Percentiles rank a stretch among this genome's conserved stretches.
Evolutionary conservation across 1,140 invertebrate genomes (phyloP).

Genomic region (Zaprionus inermis): DNA sequence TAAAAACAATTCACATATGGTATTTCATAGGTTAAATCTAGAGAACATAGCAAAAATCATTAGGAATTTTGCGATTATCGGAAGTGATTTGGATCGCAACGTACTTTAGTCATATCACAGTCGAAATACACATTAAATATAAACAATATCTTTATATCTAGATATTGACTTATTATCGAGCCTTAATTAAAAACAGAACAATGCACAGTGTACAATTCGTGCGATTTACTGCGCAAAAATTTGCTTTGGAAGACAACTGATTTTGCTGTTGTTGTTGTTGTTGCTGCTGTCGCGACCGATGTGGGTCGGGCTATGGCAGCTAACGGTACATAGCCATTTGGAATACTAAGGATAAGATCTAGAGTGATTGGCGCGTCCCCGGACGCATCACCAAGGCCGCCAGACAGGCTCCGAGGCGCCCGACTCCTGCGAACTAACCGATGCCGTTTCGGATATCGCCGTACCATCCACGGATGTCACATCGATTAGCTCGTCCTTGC

Average conservation of each 20-base stretch:
- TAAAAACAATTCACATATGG: constrained; percentile 12
- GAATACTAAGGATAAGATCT: constrained; percentile 68
- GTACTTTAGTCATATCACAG: constrained; percentile 73
- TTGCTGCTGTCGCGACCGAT: constrained; percentile 3
- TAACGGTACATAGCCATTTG: constrained; percentile 67
- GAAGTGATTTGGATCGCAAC: constrained; percentile 38
- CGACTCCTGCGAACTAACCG: constrained; percentile 71
- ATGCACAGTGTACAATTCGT: constrained; percentile 44
- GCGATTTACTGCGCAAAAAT: constrained; percentile 41
- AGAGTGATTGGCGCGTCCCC: neutral
- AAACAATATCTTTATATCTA: constrained; percentile 40
- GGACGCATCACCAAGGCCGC: constrained; percentile 69
- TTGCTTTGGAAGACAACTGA: constrained; percentile 80
- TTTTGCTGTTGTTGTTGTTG: constrained; percentile 61
- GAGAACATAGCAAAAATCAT: constrained; percentile 51
- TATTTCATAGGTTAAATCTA: constrained; percentile 16
- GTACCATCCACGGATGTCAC: constrained; percentile 78
- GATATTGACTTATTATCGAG: constrained; percentile 45
- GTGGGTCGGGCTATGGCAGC: constrained; percentile 14
- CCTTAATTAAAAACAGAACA: constrained; percentile 59
- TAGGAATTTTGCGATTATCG: constrained; percentile 56
- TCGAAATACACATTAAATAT: constrained; percentile 55
- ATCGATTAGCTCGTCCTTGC: constrained; percentile 78
- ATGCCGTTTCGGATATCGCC: constrained; percentile 72
- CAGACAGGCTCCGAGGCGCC: constrained; percentile 74